Base-by-base conservation (phyloP, 2,113 vertebrate species). In the Calypte anna region DNA sequence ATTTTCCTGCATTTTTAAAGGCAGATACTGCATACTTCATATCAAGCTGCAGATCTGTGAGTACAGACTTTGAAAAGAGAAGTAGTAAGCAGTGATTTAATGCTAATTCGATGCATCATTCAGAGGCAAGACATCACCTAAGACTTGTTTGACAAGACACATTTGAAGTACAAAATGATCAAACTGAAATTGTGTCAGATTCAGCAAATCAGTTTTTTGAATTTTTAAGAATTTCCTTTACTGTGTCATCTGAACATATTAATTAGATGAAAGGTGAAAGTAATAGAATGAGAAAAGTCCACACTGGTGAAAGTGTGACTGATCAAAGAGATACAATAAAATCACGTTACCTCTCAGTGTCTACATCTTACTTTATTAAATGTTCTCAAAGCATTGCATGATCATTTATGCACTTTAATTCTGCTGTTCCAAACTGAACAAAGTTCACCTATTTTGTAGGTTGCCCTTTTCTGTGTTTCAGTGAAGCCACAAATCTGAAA, bases 101-200 rank as follows among this genome's bases (percentile, higher is more conserved):
- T 84, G 88, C 23, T 93, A 83, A 96, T 92, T 91, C 81, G 62
- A 90, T 84, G 44, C 63, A 94, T 92, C 83, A 46, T 62, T 92
- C 75, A 68, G 75, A 95, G 40, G 82, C 51, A 43, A 89, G 86
- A 78, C 69, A 79, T 25, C 36, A 80, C 77, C 76, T 91, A 94
- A 82, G 82, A 63, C 55, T 82, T 75, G 59, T 78, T 77, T 87
- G 91, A 96, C 75, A 94, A 92, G 75, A n/a, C n/a, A 66, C 23
- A 79, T 58, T 89, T 61, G 53, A 96, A 91, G 80, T 81, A 93
- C 77, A 88, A 88, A 94, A 89, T 88, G 66, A 94, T 95, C 87
- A 94, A 93, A 85, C 59, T 50, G 83, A 85, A 91, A 90, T 20
- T 57, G 31, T 91, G 88, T 78, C 67, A 86, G 67, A 87, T 82